Base-by-base conservation (phyloP, 2,797 vertebrate species). In the Myotis planiceps region DNA sequence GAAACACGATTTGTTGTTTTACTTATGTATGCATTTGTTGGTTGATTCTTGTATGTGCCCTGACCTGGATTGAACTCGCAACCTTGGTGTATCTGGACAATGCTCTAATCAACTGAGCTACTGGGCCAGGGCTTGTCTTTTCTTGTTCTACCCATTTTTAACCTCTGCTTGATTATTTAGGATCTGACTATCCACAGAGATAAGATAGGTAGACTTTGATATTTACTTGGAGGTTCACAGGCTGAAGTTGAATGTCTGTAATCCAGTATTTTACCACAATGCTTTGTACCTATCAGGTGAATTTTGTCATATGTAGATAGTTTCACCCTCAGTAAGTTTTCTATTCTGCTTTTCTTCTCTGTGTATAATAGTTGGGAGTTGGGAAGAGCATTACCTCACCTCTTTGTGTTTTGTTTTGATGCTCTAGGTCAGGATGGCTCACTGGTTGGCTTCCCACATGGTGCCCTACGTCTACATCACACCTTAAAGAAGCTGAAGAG, bases 391-490 rank as follows among this genome's bases (percentile, higher is more conserved):
- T 53, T 25, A 5, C 78, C 84, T 95, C 63, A 95, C 76, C 45
- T 74, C 0, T 88, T 32, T 96, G 47, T 71, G 9, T 95, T 97
- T 96, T 91, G 75, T 92, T 93, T 78, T 95, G 9, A 94, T 97
- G 23, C 80, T 97, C 7, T 92, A 99, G 99, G 98, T 99, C 99
- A 92, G 99, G 99, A 97, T 99, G 99, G 99, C 98, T 99, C 90
- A 99, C 99, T 80, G 98, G 97, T 96, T 99, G 99, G 99, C 98
- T 99, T 94, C 99, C 99, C 21, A 98, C 99, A 12, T 99, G 99
- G 99, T 99, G 99, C 96, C 99, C 99, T 27, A 99, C 99, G 0
- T 99, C 99, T 68, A 96, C 98, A 84, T 98, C 96, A 55, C 99
- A 99, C 90, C 99, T 99, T 42, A 99, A 99, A 98, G 98, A 99